Base-by-base conservation (phyloP, 2,888 invertebrate genomes). In the Pristionchus fissidentatus region DNA sequence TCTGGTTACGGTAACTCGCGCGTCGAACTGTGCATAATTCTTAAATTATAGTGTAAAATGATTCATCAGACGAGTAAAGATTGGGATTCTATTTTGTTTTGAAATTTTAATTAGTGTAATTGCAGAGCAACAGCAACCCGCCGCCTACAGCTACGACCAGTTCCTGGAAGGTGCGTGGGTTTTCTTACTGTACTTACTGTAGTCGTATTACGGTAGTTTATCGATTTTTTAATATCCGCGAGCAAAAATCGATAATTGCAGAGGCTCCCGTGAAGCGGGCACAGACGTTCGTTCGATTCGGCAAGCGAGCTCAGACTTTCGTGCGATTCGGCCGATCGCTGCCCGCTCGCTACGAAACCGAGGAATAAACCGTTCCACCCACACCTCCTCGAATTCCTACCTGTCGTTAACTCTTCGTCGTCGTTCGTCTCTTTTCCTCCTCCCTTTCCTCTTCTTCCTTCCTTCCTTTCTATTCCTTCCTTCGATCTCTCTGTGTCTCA, bases 231-330 rank as follows among this genome's bases (percentile, higher is more conserved):
- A 46, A 46, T 46, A 46, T 46, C 15, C 15, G 7, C 46, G 46
- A 46, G 15, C 15, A 7, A 15, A 46, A 46, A 46, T 46, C 22
- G 55, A 55, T 60, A 60, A 52, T 70, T 82, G 22, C 70, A 83
- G 83, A 73, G 29, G 55, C 83, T 13, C 83, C 83, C 0, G 38
- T 26, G 52, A 83, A 83, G 73, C 70, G 83, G n/a, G 83, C 83
- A 15, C 83, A 83, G 73, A 83, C 83, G 35, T 83, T 83, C 55
- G 83, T 83, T 19, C 83, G 83, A 52, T 83, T 83, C 73, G 83
- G 83, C 46, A 83, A 83, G 73, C 35, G 83, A 49, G 83, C 83
- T 1, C 83, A 83, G 73, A 83, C 83, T 26, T 83, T 83, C 73
- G 83, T 83, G 19, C 83, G 83, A 15, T 83, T 83, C 73, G 83